Evolutionary conservation across 2,113 vertebrate species (phyloP), one percentile per base, ranked within the genome.

Genomic region (Vidua macroura): DNA sequence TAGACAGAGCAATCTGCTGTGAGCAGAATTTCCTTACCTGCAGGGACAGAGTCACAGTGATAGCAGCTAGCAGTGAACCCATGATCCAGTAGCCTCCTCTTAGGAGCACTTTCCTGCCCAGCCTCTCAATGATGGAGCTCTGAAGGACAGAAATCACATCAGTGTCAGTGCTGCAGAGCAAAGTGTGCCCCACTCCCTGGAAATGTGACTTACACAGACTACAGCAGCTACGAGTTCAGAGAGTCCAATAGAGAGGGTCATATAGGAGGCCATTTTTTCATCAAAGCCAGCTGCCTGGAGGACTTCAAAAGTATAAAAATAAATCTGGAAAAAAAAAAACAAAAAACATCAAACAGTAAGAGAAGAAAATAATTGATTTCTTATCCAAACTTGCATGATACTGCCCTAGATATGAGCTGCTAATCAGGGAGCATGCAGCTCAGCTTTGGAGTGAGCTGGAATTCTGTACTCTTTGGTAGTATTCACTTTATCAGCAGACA

Each of bases 251-350:
- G 98, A 98, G 21, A 99, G 66, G 16, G 98, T 97, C 44, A 96
- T 94, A 3, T 98, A 98, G 51, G 93, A 96, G 70, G 98, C 91
- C 82, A 97, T 95, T 39, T 92, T 49, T 30, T 97, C 80, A 17
- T 96, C 96, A 87, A 99, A 98, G 52, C 98, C 98, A 2, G 98
- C 98, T 10, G 96, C 91, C 37, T 94, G 92, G 51, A 99, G 98
- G 83, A 99, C 98, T 53, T 99, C 98, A 92, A 97, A 98, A 16
- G 98, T 98, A 64, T 99, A 99, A 91, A 98, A 98, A 96, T 98
- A 99, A 55, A 99, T 98, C 98, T 99, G 94, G 15, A 75, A 83
- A 89, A 87, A 31, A 64, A 63, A 2, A 43, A 41, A 41, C n/a
- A 19, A 2, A 11, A 6, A 49, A 19, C 52, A 63, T 46, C 39